Evolutionary conservation across 1,140 invertebrate species (phyloP).

Genomic region (Brachionus rotundiformis): DNA sequence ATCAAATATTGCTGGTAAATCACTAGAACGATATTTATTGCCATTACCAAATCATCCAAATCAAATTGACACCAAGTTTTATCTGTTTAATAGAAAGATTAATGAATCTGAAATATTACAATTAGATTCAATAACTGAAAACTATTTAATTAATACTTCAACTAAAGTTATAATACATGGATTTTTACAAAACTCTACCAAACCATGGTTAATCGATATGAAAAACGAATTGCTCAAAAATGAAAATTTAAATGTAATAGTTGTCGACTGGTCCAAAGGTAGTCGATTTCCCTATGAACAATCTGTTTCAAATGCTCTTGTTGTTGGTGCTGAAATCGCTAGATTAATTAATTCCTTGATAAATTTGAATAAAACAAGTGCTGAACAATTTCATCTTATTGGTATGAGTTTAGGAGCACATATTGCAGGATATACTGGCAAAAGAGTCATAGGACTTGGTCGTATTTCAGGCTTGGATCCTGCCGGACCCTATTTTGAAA

Average conservation of each 20-base stretch:
- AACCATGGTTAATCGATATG: slow-evolving; percentile 55
- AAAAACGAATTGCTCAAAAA: slow-evolving; percentile 55
- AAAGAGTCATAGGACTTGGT: slow-evolving; percentile 76
- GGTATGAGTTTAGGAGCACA: slow-evolving; percentile 89
- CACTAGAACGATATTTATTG: slow-evolving; percentile 10
- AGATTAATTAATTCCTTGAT: slow-evolving; percentile 63
- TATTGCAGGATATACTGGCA: slow-evolving; percentile 82
- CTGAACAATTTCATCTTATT: slow-evolving; percentile 71
- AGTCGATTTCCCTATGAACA: slow-evolving; percentile 67
- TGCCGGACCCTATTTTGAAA: slow-evolving; percentile 77
- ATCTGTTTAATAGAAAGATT: neutral
- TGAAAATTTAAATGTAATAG: slow-evolving; percentile 66
- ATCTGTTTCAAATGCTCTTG: slow-evolving; percentile 73
- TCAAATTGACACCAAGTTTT: neutral
- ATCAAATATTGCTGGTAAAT: neutral
- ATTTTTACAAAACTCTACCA: slow-evolving; percentile 71
- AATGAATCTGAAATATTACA: neutral
- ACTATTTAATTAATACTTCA: slow-evolving; percentile 70
- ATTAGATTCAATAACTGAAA: neutral
- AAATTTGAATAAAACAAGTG: neutral
- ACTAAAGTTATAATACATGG: slow-evolving; percentile 80
- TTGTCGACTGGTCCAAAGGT: slow-evolving; percentile 36
- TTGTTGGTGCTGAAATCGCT: slow-evolving; percentile 80
- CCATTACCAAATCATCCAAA: neutral
- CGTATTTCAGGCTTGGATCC: slow-evolving; percentile 75